A percentile compares a stretch with the other conserved stretches of the same genome.
Conservation (phyloP, 2,888 invertebrate genomes). For the Agonopterix arenella region DNA sequence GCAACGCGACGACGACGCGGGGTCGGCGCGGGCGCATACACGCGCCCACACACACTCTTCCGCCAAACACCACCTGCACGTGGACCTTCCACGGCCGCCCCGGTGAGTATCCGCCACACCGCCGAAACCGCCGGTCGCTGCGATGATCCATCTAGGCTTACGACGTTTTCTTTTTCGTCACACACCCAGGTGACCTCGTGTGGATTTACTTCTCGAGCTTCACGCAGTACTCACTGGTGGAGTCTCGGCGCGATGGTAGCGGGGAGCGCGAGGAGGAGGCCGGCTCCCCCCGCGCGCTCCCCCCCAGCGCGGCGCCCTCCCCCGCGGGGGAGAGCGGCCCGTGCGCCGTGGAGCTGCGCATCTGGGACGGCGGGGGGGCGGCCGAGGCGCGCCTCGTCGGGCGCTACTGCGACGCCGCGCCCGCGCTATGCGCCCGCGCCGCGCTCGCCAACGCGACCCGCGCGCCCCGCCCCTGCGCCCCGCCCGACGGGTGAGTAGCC, state of each 20-base stretch:
- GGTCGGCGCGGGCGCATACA: slow-evolving; percentile 84
- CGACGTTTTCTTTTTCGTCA: not conserved
- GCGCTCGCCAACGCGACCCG: slow-evolving; percentile 84
- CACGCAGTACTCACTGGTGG: slow-evolving; percentile 85
- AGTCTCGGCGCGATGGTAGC: slow-evolving; percentile 66
- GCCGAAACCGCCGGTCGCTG: not conserved
- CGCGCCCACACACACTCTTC: slow-evolving; percentile 89
- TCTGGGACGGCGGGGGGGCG: slow-evolving; percentile 85
- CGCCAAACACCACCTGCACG: slow-evolving; percentile 91
- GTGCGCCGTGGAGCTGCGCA: slow-evolving; percentile 83
- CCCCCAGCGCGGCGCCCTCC: not conserved
- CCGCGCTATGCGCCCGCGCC: slow-evolving; percentile 89
- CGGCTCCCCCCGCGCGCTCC: slow-evolving; percentile 15
- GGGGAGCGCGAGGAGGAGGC: slow-evolving; percentile 65
- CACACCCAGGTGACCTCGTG: slow-evolving; percentile 80
- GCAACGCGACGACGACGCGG: slow-evolving; percentile 49
- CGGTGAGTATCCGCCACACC: slow-evolving; percentile 31
- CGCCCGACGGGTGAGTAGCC: slow-evolving; percentile 79
- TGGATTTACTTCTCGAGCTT: slow-evolving; percentile 94
- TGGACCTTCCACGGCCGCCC: slow-evolving; percentile 89
- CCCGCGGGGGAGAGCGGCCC: slow-evolving; percentile 69
- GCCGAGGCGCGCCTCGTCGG: slow-evolving; percentile 73
- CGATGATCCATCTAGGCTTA: not conserved
- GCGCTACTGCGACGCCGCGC: slow-evolving; percentile 85
- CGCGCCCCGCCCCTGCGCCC: slow-evolving; percentile 86